These are phyloP conservation scores for Oreochromis grahami DNA, from an alignment of 2,797 vertebrate genomes.

Conservation along the genomic window DNA sequence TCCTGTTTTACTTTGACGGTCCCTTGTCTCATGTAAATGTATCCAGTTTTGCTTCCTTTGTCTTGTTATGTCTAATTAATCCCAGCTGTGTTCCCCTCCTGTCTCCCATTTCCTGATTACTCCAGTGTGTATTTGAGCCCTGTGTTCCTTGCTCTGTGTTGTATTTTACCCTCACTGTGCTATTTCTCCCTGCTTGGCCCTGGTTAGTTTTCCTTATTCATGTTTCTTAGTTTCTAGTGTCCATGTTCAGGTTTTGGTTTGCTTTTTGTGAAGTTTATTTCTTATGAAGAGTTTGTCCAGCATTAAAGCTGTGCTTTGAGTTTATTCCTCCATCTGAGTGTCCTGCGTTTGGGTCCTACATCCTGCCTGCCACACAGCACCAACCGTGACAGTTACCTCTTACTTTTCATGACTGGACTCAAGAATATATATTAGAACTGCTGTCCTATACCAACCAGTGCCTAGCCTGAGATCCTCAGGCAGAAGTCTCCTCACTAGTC, in stretches of 20 bases:
- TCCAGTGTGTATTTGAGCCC: rapidly evolving
- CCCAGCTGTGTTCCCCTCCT: neutral
- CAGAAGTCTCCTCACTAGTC: neutral
- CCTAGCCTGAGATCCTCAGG: neutral
- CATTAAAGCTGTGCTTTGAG: rapidly evolving
- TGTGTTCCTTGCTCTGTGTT: rapidly evolving
- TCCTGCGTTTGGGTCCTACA: neutral
- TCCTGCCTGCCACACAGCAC: neutral
- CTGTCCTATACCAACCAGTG: neutral
- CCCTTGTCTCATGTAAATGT: neutral
- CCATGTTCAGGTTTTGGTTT: rapidly evolving
- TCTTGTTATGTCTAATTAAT: neutral
- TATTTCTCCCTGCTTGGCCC: rapidly evolving
- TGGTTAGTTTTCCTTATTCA: rapidly evolving
- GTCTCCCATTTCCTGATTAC: neutral
- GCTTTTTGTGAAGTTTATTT: neutral
- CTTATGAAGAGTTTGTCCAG: neutral
- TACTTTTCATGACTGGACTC: neutral
- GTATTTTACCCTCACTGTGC: rapidly evolving
- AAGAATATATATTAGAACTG: neutral
- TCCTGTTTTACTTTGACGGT: neutral
- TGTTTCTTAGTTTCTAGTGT: rapidly evolving
- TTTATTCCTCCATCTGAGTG: neutral
- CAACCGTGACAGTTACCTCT: neutral
- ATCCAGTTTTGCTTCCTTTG: neutral